phyloP scores from a whole-genome alignment of 2,888 invertebrate species.

The Diloba caeruleocephala region DNA sequence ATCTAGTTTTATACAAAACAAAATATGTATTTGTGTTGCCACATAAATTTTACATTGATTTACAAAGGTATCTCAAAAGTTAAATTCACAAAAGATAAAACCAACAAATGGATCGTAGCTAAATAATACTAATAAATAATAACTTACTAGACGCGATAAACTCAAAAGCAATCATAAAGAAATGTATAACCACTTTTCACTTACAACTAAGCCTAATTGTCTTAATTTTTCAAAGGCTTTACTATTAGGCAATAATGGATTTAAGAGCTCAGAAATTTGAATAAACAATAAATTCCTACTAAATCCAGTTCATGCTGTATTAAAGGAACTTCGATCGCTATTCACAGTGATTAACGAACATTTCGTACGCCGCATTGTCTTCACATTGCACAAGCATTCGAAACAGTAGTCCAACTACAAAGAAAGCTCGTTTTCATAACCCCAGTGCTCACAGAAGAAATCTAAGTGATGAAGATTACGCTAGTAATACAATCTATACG shows the following conservation, averaged over 20 bases:
- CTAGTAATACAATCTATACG: no score
- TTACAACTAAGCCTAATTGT: slow-evolving; percentile 41
- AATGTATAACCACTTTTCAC: slow-evolving; percentile 39
- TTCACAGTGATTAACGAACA: slow-evolving; percentile 57
- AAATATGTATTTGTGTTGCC: no score
- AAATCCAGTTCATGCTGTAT: slow-evolving; percentile 50
- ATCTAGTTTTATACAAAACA: no score
- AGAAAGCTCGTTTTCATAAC: slow-evolving; percentile 36
- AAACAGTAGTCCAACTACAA: slow-evolving; percentile 47
- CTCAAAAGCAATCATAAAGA: slow-evolving; percentile 15
- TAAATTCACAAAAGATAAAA: no score
- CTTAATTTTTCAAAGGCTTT: slow-evolving; percentile 51
- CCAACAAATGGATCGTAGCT: background rate
- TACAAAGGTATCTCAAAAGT: no score
- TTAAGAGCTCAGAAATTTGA: slow-evolving; percentile 55
- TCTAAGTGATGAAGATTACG: slow-evolving; percentile 40
- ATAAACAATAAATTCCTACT: slow-evolving; percentile 55
- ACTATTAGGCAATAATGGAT: slow-evolving; percentile 46
- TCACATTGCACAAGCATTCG: slow-evolving; percentile 29
- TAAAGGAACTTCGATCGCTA: slow-evolving; percentile 55
- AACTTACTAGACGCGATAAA: slow-evolving; percentile 2
- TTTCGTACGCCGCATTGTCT: slow-evolving; percentile 51
- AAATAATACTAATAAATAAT: background rate
- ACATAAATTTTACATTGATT: no score
- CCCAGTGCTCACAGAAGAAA: slow-evolving; percentile 28